Evolutionary conservation across 2,888 invertebrate species (phyloP), one percentile per base, ranked within the genome.

Genomic region (Gisinianus flammeolus): DNA sequence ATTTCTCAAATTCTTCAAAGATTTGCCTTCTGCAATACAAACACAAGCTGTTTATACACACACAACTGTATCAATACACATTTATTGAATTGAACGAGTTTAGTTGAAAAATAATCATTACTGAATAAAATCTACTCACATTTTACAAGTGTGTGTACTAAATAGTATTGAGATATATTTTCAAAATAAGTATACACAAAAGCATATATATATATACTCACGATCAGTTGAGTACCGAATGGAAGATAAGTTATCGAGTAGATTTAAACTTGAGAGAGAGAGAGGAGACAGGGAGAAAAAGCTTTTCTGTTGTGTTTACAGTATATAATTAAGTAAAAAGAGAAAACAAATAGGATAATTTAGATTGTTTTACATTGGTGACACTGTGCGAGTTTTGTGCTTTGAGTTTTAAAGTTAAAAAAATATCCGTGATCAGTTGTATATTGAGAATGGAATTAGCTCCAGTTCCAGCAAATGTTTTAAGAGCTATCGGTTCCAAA

Each of bases 401-500:
- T 54, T 16, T 54, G 16, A n/a, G 16, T 16, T 54, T 16, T 5
- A 54, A 3, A 4, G 54, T 19, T 54, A 3, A 5, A n/a, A 19
- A 12, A 54, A 54, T n/a, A 4, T 54, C 4, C 16, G 16, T 54
- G 16, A 3, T 54, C n/a, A n/a, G 4, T 12, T 16, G 16, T 16
- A n/a, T 54, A 19, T n/a, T 54, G 54, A 54, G 16, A 70, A 70
- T 70, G 70, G 70, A 35, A 16, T 70, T 44, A 26, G 8, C 70
- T 4, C 52, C 70, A 16, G 26, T 70, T 12, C 70, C 70, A 3
- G 19, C 26, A 10, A 70, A 70, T 26, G 52, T 70, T 31, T 44
- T 44, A 10, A 19, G 26, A 70, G 44, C 70, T 33, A 30, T 69
- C 22, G 69, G 69, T 12, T 70, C 70, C 52, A 70, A 70, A 70